A percentile compares a stretch with the other conserved stretches of the same genome.
Evolutionary conservation across 2,797 vertebrate species (phyloP).

Genomic region (Poeciliopsis turneri): DNA sequence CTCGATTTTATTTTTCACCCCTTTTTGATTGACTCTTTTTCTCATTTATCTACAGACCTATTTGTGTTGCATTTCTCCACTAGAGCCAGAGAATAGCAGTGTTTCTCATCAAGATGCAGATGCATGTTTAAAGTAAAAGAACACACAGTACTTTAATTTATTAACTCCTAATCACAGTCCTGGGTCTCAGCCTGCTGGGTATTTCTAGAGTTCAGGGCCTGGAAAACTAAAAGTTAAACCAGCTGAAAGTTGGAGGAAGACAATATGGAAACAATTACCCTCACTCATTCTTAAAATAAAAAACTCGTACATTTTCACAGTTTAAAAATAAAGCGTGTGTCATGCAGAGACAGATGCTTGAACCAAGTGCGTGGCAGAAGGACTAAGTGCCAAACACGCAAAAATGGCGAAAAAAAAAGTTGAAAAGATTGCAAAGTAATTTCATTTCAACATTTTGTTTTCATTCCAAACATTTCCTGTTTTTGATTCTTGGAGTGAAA

Average conservation of each 20-base stretch:
- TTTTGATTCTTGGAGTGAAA: constrained; percentile 27
- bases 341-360: constrained; percentile 38
- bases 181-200: constrained; percentile 18
- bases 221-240: constrained; percentile 40
- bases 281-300: constrained; percentile 58
- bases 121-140: constrained; percentile 21
- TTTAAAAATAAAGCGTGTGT: constrained; percentile 71
- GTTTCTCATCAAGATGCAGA: constrained; percentile 11
- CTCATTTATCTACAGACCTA: neutral
- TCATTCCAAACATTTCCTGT: constrained; percentile 22
- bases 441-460: constrained; percentile 36
- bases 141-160: constrained; percentile 8
- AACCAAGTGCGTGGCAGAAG: constrained; percentile 23
- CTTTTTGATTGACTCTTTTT: neutral
- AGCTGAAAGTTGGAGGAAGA: constrained; percentile 29
- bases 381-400: constrained; percentile 5
- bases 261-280: constrained; percentile 73
- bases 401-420: neutral
- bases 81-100: neutral
- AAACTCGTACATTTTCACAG: constrained; percentile 48
- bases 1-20: neutral
- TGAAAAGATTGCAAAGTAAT: neutral
- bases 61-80: neutral
- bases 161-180: constrained; percentile 24
- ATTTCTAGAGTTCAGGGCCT: constrained; percentile 31